Evolutionary conservation across 2,113 vertebrate species (phyloP), one percentile per base, ranked within the genome.

Genomic region (Triplophysa dalaica): DNA sequence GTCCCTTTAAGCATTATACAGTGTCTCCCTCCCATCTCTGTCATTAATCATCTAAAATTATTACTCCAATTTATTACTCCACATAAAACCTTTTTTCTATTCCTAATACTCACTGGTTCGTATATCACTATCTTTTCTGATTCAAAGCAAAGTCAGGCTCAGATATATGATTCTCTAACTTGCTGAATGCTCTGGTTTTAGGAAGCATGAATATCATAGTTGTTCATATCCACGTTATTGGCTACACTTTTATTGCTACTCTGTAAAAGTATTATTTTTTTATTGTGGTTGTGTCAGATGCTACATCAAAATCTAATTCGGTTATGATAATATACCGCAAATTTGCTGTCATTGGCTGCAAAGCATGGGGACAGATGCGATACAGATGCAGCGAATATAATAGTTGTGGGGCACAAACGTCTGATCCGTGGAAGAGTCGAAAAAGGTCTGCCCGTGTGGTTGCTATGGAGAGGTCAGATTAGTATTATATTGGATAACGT

Each of bases 261-360:
- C 14, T 3, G 48, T 22, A 70, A 3, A 29, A 70, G 54, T 56
- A 72, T 72, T 56, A 19, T 19, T 60, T 60, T 68, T 60, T 17
- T 73, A 8, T 22, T n/a, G 16, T 8, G 19, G 54, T 21, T 58
- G 19, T 73, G 29, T 43, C 54, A 22, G 70, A 43, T 41, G 70
- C 52, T 73, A 60, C 54, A 73, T 60, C 70, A 60, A 60, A 60
- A 33, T 73, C 12, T 60, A 41, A n/a, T 73, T 58, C 54, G 16
- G 52, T 73, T 60, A 60, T 17, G 56, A 41, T 60, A 73, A 73
- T 73, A 73, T 73, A 41, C 33, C 14, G 8, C 13, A 11, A 43
- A 54, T 73, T 60, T 22, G 33, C 33, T 16, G 13, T 73, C 29
- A 60, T 33, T 73, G 70, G 33, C 70, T 60, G 52, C 54, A 12